A percentile compares a stretch with the other conserved stretches of the same genome.
Conservation (phyloP, 2,797 vertebrate species). For the Tokudaia tokunoshimensis region DNA sequence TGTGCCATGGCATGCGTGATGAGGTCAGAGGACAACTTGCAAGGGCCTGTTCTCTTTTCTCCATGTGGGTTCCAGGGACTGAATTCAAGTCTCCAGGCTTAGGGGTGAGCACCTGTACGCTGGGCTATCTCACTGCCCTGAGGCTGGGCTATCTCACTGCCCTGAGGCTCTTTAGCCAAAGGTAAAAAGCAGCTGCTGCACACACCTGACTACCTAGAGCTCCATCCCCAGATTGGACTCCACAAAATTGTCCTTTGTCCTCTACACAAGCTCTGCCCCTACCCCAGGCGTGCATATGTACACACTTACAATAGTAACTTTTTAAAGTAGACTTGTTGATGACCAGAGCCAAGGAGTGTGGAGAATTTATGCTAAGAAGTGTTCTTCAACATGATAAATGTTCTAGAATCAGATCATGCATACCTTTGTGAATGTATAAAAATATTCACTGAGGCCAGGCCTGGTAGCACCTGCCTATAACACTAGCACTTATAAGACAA, state of each 20-base stretch:
- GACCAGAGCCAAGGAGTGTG: not conserved
- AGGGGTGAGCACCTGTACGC: not conserved
- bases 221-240: not conserved
- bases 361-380: not conserved
- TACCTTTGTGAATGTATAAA: not conserved
- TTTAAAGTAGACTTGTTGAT: not conserved
- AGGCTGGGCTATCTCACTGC: not conserved
- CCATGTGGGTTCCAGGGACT: not conserved
- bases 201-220: not conserved
- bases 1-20: not conserved
- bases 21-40: not conserved
- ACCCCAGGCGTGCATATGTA: not conserved
- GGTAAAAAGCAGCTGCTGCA: not conserved
- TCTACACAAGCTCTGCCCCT: not conserved
- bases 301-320: not conserved
- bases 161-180: not conserved
- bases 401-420: constrained; percentile 18
- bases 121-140: not conserved
- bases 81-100: not conserved
- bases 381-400: not conserved
- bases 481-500: not conserved
- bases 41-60: not conserved
- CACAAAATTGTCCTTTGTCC: not conserved
- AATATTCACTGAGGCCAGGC: not conserved
- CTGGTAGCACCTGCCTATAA: not conserved